Evolutionary conservation across 1,140 invertebrate genomes (phyloP).

Genomic region (Steinernema khuongi): DNA sequence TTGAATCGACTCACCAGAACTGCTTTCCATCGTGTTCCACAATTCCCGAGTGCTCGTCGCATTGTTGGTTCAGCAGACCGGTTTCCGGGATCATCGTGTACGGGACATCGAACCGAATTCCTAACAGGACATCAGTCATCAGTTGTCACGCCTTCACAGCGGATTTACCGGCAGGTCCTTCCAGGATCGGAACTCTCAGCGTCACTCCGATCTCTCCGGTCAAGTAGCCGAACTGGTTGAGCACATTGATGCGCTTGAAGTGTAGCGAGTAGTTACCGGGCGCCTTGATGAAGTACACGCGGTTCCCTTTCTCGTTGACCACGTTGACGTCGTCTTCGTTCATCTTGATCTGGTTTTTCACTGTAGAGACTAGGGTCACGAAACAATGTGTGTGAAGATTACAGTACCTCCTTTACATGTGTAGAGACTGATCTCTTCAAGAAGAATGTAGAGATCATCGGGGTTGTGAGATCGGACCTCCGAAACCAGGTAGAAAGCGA

Average conservation of each 20-base stretch:
- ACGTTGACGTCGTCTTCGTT: constrained; percentile 56
- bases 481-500: not conserved
- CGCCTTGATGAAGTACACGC: constrained; percentile 55
- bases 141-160: not conserved
- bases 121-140: constrained; percentile 25
- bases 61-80: constrained; percentile 53
- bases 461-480: constrained; percentile 15
- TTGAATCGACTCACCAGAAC: constrained; percentile 49
- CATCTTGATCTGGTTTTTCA: constrained; percentile 57
- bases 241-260: constrained; percentile 53
- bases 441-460: constrained; percentile 53
- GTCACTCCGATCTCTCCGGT: constrained; percentile 57
- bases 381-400: too few species aligned
- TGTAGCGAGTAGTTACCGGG: constrained; percentile 56
- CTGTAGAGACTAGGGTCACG: constrained; percentile 35
- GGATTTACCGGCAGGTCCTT: constrained; percentile 50
- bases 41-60: constrained; percentile 53
- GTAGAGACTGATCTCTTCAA: constrained; percentile 55
- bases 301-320: constrained; percentile 55
- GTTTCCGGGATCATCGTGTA: constrained; percentile 58
- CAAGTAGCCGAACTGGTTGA: constrained; percentile 52
- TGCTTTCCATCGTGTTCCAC: constrained; percentile 56
- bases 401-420: constrained; percentile 50
- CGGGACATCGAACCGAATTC: constrained; percentile 57
- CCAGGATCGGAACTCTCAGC: constrained; percentile 53